phyloP scores from a whole-genome alignment of 2,888 invertebrate genomes.

The Drosophila cognata region DNA sequence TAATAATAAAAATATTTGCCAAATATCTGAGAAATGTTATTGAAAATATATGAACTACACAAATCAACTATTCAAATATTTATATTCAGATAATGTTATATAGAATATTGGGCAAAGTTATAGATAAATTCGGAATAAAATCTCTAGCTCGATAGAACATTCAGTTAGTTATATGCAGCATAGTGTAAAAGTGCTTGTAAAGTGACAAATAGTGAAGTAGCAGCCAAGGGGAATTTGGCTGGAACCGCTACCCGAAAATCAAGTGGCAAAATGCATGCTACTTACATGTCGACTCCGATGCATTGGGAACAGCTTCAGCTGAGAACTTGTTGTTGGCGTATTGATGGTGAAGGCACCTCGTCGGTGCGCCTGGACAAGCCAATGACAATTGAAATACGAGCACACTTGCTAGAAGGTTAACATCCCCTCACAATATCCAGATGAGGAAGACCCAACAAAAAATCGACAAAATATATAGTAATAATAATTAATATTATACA shows the following conservation, averaged over 20 bases:
- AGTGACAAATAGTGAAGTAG: neutral
- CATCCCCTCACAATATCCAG: conserved; percentile 13
- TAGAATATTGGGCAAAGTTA: neutral
- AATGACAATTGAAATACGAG: conserved; percentile 13
- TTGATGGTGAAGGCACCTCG: neutral
- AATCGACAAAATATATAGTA: neutral
- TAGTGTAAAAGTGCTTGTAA: conserved; percentile 21
- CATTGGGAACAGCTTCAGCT: conserved; percentile 35
- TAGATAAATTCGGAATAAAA: neutral
- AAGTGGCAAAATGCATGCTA: conserved; percentile 56
- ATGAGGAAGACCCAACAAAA: neutral
- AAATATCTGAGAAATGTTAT: neutral
- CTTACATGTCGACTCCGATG: conserved; percentile 54
- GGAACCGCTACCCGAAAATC: conserved; percentile 40
- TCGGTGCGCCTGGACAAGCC: neutral
- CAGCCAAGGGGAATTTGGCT: conserved; percentile 16
- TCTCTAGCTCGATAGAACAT: neutral
- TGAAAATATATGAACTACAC: no score
- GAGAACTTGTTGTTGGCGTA: neutral
- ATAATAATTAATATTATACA: conserved; percentile 27
- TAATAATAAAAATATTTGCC: neutral
- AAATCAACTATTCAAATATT: neutral
- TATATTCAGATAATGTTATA: neutral
- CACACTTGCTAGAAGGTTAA: conserved; percentile 6
- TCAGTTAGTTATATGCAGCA: conserved; percentile 1